Conservation (phyloP, 2,113 vertebrate species). For the Amia ocellicauda region DNA sequence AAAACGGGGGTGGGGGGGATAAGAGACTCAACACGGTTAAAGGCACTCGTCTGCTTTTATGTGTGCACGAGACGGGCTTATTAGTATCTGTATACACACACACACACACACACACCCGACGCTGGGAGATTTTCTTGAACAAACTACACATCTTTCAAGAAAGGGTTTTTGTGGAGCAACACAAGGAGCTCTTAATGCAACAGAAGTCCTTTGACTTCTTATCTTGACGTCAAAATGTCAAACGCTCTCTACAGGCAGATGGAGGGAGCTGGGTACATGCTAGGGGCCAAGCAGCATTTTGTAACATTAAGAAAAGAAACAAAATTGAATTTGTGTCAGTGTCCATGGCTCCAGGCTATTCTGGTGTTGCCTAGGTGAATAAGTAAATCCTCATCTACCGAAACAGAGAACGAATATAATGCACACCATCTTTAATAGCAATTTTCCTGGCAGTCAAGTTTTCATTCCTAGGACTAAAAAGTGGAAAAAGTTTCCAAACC, state of each 20-base stretch:
- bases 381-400: no score
- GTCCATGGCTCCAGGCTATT: background rate
- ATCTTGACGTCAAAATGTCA: slow-evolving; percentile 30
- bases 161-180: slow-evolving; percentile 29
- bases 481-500: background rate
- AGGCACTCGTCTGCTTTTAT: no score
- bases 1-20: no score
- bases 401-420: background rate
- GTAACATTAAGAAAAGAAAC: no score
- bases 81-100: no score
- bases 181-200: slow-evolving; percentile 16
- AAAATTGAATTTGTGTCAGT: background rate
- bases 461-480: background rate
- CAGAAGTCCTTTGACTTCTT: slow-evolving; percentile 21
- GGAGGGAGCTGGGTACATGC: background rate
- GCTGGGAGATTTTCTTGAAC: slow-evolving; percentile 18
- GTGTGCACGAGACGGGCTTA: no score
- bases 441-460: slow-evolving; percentile 6
- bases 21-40: background rate
- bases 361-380: no score
- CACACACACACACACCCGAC: no score
- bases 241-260: slow-evolving; percentile 30
- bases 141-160: slow-evolving; percentile 35
- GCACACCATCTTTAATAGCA: background rate
- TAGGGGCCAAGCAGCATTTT: background rate